Conservation (phyloP, 2,797 vertebrate species). For the Argentina silus region DNA sequence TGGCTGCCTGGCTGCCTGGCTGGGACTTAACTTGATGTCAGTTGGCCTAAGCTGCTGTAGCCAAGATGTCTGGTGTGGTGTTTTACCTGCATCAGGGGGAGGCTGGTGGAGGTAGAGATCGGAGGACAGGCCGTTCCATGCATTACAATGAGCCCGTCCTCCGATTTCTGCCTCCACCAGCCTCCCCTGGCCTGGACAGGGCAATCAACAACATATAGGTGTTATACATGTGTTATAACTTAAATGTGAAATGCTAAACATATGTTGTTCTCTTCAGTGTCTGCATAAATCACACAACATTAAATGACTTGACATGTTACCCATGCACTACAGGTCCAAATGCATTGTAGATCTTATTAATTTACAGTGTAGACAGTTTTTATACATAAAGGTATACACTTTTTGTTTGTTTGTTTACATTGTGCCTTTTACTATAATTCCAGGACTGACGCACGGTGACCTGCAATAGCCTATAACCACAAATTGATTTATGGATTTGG, state of each 20-base stretch:
- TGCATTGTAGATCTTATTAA: background rate
- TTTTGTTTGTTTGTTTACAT: background rate
- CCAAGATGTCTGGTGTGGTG: too few relatives aligned
- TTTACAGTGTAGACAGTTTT: too few relatives aligned
- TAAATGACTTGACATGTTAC: background rate
- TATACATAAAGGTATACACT: too few relatives aligned
- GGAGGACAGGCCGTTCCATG: too few relatives aligned
- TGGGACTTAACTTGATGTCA: conserved; percentile 39
- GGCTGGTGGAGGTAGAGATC: too few relatives aligned
- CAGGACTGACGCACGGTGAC: background rate
- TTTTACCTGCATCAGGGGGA: too few relatives aligned
- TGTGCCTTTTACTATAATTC: background rate
- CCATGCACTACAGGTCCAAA: background rate
- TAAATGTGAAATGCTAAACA: background rate
- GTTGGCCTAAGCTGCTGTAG: background rate
- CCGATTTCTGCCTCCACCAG: too few relatives aligned
- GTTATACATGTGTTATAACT: background rate
- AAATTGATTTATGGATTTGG: conserved; percentile 54
- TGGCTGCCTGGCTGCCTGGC: conserved; percentile 29
- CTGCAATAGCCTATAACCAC: background rate
- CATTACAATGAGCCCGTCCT: too few relatives aligned
- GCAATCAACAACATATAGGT: background rate
- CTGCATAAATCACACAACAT: background rate
- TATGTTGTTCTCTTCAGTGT: background rate
- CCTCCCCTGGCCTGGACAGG: too few relatives aligned